These are phyloP conservation scores for Fundulus diaphanus DNA, from an alignment of 2,797 vertebrate species.

Conservation along the genomic window DNA sequence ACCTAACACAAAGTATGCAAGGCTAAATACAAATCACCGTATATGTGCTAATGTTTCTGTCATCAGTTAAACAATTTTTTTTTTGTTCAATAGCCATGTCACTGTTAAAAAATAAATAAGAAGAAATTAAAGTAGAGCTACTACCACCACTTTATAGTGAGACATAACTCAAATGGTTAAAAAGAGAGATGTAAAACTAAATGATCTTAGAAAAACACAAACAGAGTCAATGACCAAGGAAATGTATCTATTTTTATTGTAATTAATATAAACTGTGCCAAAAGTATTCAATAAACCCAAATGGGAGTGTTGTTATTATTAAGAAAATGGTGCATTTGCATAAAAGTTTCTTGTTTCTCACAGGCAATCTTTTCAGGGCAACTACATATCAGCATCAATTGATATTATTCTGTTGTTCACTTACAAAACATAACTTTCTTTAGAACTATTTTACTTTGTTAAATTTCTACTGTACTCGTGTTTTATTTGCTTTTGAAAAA, in stretches of 20 bases:
- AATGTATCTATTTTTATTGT: neutral
- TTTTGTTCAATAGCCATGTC: neutral
- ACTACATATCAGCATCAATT: neutral
- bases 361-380: neutral
- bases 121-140: neutral
- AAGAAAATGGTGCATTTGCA: neutral
- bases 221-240: too few relatives aligned
- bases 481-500: neutral
- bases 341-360: neutral
- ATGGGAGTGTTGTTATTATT: neutral
- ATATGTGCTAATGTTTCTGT: neutral
- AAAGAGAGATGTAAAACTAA: too few relatives aligned
- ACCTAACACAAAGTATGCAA: neutral
- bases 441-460: neutral
- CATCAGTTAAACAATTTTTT: neutral
- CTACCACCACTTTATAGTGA: neutral
- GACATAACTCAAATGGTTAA: neutral
- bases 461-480: neutral
- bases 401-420: neutral
- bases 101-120: too few relatives aligned
- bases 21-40: neutral
- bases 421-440: neutral
- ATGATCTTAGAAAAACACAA: too few relatives aligned
- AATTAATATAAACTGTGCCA: neutral
- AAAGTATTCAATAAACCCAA: neutral